Conservation (phyloP, 2,888 invertebrate species). For the Herminia tarsipennalis region DNA sequence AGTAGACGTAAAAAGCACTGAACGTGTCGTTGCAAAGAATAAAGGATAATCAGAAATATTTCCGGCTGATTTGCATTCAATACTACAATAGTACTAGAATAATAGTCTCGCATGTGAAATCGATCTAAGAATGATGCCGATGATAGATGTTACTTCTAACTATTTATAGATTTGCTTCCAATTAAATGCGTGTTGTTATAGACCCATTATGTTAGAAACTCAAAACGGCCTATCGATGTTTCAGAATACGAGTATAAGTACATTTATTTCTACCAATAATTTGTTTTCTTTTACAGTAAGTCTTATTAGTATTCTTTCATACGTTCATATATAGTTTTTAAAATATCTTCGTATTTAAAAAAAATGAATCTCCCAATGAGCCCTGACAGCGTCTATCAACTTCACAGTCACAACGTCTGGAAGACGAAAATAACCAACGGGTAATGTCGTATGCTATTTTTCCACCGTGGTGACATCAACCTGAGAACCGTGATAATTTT, state of each 20-base stretch:
- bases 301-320: too few species aligned
- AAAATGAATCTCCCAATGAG: slow-evolving; percentile 17
- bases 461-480: slow-evolving; percentile 62
- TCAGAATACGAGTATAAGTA: too few species aligned
- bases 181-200: background rate
- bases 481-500: slow-evolving; percentile 57
- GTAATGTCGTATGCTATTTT: slow-evolving; percentile 58
- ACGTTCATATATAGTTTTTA: too few species aligned
- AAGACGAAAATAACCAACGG: slow-evolving; percentile 56
- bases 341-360: too few species aligned
- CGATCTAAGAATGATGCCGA: slow-evolving; percentile 15
- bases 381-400: slow-evolving; percentile 41
- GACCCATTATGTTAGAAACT: background rate
- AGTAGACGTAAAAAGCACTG: slow-evolving; percentile 27
- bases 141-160: background rate
- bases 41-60: slow-evolving; percentile 43
- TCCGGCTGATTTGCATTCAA: slow-evolving; percentile 74
- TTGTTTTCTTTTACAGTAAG: too few species aligned
- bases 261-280: too few species aligned
- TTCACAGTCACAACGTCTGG: slow-evolving; percentile 36
- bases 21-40: slow-evolving; percentile 38
- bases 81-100: slow-evolving; percentile 51
- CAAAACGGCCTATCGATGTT: too few species aligned
- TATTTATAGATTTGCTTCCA: background rate
- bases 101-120: slow-evolving; percentile 43